Base-by-base conservation (phyloP, 1,140 invertebrate genomes). In the Trypoxylus dichotomus region DNA sequence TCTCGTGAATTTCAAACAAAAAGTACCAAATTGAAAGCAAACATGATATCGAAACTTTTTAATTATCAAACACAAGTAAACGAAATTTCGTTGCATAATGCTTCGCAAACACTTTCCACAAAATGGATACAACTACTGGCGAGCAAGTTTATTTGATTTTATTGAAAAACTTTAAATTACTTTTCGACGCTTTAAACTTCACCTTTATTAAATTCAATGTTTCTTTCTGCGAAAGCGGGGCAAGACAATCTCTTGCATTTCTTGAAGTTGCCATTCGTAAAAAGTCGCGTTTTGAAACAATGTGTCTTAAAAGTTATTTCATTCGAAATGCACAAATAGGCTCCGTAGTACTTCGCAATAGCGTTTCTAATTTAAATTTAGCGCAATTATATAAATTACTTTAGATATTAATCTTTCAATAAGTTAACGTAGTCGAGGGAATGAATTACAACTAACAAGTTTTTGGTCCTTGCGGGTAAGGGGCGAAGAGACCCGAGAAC, bases 141-240 rank as follows among this genome's bases (percentile, higher is more conserved):
- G 13, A 24, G 10, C 21, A 24, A 63, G n/a, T 63, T 63, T 63
- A 63, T 63, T 63, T 63, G n/a, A 63, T 63, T 63, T 63, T 63
- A 63, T 63, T 63, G 60, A 63, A 63, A 63, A 63, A 63, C n/a
- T 63, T 63, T 19, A 63, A 63, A 63, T 63, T 63, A 63, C 19
- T 63, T 63, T 63, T 63, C 21, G 25, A 3, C 60, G 60, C 60
- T 27, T 63, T 27, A 27, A 63, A 63, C 60, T 63, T 25, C 60
- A 63, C 60, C 24, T 63, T 63, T 63, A 24, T 19, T 63, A 24
- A 63, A 63, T 63, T 63, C 60, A 63, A 63, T 63, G 60, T 25
- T 11, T 63, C 60, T 63, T 58, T 63, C 60, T 63, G 8, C 21
- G 25, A 63, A 24, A 63, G 19, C 60, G 3, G 24, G 24, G 60